Base-by-base conservation (phyloP, 2,113 vertebrate genomes). In the Eptesicus fuscus region DNA sequence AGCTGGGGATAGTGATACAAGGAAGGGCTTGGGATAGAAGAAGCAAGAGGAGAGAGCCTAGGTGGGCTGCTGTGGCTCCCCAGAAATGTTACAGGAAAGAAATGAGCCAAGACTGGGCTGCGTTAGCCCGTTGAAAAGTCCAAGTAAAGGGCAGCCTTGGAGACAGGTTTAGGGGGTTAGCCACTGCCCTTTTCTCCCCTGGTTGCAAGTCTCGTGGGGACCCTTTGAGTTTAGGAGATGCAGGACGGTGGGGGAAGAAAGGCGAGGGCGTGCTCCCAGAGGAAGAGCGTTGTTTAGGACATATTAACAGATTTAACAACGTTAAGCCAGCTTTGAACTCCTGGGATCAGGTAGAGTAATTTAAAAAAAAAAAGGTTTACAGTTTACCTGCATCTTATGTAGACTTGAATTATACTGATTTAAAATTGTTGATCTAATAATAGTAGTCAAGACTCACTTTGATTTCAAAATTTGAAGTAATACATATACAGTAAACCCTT, bases 331-430 rank as follows among this genome's bases (percentile, higher is more conserved):
- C n/a, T 82, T 76, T 73, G 42, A 76, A 71, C 23, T 82, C 42
- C 5, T 84, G 40, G 47, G 90, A 42, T 87, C 35, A 83, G 67
- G n/a, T 85, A 86, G 23, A 86, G 59, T 77, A 17, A 76, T 83
- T 93, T 22, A 79, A 83, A 25, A n/a, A 35, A n/a, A 35, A 53
- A n/a, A 65, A 63, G 1, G 65, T 67, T 71, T 71, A 61, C 4
- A 79, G 23, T 95, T 95, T 25, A 59, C 59, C 84, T 95, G 44
- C 32, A 42, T 94, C 73, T 94, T 95, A 59, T n/a, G 14, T 95
- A 90, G 61, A 90, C 32, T 91, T 94, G 44, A 91, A 51, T 83
- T 61, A 67, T 9, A 9, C 44, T 30, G 83, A 13, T 86, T 93
- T 96, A 44, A 88, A 93, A 82, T 79, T 74, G 35, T 71, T 42